Evolutionary conservation across 2,797 vertebrate genomes (phyloP), one percentile per base, ranked within the genome.

Genomic region (Setipinna tenuifilis): DNA sequence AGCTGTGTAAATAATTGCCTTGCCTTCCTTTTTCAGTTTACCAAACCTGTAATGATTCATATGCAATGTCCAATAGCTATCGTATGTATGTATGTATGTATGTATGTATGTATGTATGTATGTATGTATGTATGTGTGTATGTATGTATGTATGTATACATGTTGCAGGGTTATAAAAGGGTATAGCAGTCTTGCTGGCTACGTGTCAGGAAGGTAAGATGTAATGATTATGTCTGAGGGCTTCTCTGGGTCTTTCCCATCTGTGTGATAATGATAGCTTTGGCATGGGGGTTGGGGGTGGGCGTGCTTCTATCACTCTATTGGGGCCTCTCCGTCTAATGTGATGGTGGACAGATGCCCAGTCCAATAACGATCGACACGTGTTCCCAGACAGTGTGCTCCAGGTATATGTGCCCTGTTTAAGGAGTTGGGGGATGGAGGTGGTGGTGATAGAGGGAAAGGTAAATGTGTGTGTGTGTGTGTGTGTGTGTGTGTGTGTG

Each of bases 301-400:
- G 6, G 62, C 10, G 0, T 41, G 35, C 83, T n/a, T 59, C 23
- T 28, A 61, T 75, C 28, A 46, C 46, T 62, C 83, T 59, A 57
- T 17, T 58, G 28, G 80, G 83, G 41, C n/a, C 35, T 14, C 81
- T 48, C 57, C 81, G 75, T 14, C n/a, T 48, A 35, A 31, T 75
- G 50, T 31, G 46, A 46, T 62, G 75, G 82, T n/a, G 25, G 19
- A 44, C 4, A 1, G 3, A 17, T 6, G 61, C 41, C n/a, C 68
- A 65, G 44, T 25, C 44, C 62, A 48, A 58, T 81, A 86, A 86
- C 65, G 1, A n/a, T 48, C 2, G 2, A 9, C 57, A 62, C 46
- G 61, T n/a, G 46, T 19, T 54, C 59, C 78, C 23, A 84, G 59
- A 87, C 81, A 41, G 35, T 21, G 65, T 44, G 54, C 28, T 46